Evolutionary conservation across 2,113 vertebrate genomes (phyloP), one percentile per base, ranked within the genome.

Genomic region (Stictonetta naevosa): DNA sequence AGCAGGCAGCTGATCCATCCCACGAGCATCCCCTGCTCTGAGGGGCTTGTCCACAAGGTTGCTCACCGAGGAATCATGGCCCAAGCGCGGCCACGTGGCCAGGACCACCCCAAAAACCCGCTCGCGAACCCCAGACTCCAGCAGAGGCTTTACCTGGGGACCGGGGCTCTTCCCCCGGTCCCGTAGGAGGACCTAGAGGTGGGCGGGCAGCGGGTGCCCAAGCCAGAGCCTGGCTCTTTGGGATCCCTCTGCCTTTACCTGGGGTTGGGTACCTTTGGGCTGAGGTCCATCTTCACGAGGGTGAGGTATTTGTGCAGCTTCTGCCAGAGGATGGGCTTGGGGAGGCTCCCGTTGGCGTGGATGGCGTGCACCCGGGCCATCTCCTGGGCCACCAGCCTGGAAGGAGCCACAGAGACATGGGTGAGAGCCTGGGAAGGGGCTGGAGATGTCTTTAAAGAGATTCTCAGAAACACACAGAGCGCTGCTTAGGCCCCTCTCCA

Each of bases 361-460:
- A 99, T 99, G 93, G 98, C 97, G 2, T 99, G 99, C 71, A 99
- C 99, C 73, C 98, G 98, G 42, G 99, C 99, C 99, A 99, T 99
- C 97, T 99, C 99, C 93, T 97, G 96, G 73, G 99, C 98, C 72
- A 99, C 99, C 92, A 99, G 96, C 96, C 99, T 99, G 95, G 50
- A 88, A 79, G 52, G 84, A 40, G 53, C 56, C 31, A 62, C 4
- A 8, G 52, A 17, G 0, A 5, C 1, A 8, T 1, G n/a, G 60
- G 42, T 36, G 36, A 64, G 50, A 1, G 67, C 38, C 74, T 3
- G 2, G 11, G 33, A 18, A 6, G 36, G 62, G 25, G 16, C 36
- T 22, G 5, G 53, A 80, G 52, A 7, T 4, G 3, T 3, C 5
- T 15, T 15, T 4, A 59, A 26, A 1, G 21, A 18, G 8, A 6